Evolutionary conservation across 2,888 invertebrate species (phyloP).

Genomic region (Pachliopta kotzebuea): DNA sequence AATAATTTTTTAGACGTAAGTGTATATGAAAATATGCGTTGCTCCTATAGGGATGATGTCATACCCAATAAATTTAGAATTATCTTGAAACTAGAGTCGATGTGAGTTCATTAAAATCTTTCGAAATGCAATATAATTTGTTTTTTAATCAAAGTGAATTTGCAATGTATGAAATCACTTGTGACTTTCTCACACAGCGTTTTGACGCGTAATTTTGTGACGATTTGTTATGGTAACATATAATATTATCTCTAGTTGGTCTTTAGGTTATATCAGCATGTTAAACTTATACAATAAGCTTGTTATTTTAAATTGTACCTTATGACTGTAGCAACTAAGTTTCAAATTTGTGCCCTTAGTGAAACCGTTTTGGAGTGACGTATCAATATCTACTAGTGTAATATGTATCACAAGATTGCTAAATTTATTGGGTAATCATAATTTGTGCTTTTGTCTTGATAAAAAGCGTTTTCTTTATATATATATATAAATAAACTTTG

Average conservation of each 20-base stretch:
- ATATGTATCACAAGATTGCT: conserved; percentile 68
- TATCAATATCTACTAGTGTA: conserved; percentile 46
- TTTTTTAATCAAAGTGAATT: conserved; percentile 71
- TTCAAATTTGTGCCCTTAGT: conserved; percentile 32
- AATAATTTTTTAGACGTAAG: conserved; percentile 1
- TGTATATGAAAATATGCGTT: conserved; percentile 43
- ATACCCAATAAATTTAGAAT: conserved; percentile 79
- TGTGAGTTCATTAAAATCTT: conserved; percentile 49
- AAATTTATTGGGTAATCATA: conserved; percentile 78
- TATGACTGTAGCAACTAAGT: conserved; percentile 28
- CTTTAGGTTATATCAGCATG: conserved; percentile 68
- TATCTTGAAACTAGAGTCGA: conserved; percentile 53
- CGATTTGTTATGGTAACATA: conserved; percentile 5
- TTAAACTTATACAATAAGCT: conserved; percentile 32
- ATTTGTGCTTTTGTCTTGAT: conserved; percentile 46
- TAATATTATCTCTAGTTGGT: conserved; percentile 64
- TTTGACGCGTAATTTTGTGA: conserved; percentile 41
- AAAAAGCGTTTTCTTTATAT: conserved; percentile 48
- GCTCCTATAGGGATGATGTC: conserved; percentile 58
- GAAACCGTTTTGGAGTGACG: conserved; percentile 57
- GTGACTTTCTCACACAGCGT: conserved; percentile 70
- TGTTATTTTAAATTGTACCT: conserved; percentile 14
- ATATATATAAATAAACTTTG: conserved; percentile 54
- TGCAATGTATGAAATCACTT: conserved; percentile 75
- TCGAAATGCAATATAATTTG: conserved; percentile 42